A percentile compares a stretch with the other conserved stretches of the same genome.
phyloP scores from a whole-genome alignment of 2,797 vertebrate species.

The Epinephelus malabaricus region DNA sequence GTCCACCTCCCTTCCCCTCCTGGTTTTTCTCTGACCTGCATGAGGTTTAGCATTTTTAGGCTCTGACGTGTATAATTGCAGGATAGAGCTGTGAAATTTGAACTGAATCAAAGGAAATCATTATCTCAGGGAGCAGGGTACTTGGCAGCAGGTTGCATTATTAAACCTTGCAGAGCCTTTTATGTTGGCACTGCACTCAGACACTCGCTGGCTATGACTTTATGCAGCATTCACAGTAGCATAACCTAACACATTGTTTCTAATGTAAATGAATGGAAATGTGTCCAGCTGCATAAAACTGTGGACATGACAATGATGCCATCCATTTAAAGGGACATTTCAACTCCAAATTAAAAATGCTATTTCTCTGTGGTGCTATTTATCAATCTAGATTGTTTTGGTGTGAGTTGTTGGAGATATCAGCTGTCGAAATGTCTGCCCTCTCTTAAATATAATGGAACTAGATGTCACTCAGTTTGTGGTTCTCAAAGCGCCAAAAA shows the following conservation, averaged over 20 bases:
- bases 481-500: too few relatives aligned
- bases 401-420: too few relatives aligned
- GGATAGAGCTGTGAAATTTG: conserved; percentile 33
- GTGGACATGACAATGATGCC: neutral
- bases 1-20: conserved; percentile 24
- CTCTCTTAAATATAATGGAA: too few relatives aligned
- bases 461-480: too few relatives aligned
- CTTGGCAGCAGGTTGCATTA: conserved; percentile 51
- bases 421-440: too few relatives aligned
- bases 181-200: conserved; percentile 26
- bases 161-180: conserved; percentile 40
- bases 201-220: conserved; percentile 16
- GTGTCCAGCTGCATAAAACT: neutral
- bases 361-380: too few relatives aligned
- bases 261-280: neutral
- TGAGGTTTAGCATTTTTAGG: conserved; percentile 26
- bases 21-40: conserved; percentile 6
- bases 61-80: conserved; percentile 47
- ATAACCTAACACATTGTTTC: neutral
- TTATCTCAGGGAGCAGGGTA: conserved; percentile 52
- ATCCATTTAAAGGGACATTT: too few relatives aligned
- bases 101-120: conserved; percentile 59
- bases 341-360: too few relatives aligned
- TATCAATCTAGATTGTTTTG: too few relatives aligned
- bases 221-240: conserved; percentile 1